Base-by-base conservation (phyloP, 2,888 invertebrate genomes). In the Ganaspis brasiliensis region DNA sequence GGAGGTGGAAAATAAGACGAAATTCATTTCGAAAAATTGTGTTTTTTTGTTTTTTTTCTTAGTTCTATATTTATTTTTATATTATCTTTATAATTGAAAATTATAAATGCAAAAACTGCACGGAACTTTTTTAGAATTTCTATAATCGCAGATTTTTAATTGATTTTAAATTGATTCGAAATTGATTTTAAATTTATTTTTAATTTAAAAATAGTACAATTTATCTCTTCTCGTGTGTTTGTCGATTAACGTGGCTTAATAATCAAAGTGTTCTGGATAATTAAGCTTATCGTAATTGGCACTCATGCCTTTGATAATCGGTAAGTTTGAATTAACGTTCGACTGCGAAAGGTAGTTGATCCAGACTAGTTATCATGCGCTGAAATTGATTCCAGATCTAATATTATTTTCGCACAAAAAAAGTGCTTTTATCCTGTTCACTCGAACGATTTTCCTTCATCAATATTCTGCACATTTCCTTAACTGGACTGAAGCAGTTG, bases 271-370 rank as follows among this genome's bases (percentile, higher is more conserved):
- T 35, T 59, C 31, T 59, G 59, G 59, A 59, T 59, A 35, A 59
- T 63, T 63, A 63, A 40, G 40, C 63, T 63, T 63, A 63, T 63
- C 37, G 63, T 63, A 40, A 63, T 63, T 21, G 63, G 37, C 63
- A 63, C 21, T 40, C 63, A 63, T 12, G 63, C 21, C 37, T 63
- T 35, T 37, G 37, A 63, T 63, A 63, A 37, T 63, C 40, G 63
- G 37, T 19, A 37, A 40, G 5, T 63, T 63, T 40, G 37, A 63
- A 63, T 63, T 40, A 63, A 40, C 63, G 63, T 63, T 40, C 63
- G 63, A 63, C 61, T 19, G 35, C 63, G 52, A 52, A 52, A 59
- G 31, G 19, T 35, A 59, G 21, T 40, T 21, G 40, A 63, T 63
- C 19, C 14, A 21, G 6, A 40, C 19, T 37, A 63, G 37, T 21